Base-by-base conservation (phyloP, 2,113 vertebrate species). In the Columba janthina region DNA sequence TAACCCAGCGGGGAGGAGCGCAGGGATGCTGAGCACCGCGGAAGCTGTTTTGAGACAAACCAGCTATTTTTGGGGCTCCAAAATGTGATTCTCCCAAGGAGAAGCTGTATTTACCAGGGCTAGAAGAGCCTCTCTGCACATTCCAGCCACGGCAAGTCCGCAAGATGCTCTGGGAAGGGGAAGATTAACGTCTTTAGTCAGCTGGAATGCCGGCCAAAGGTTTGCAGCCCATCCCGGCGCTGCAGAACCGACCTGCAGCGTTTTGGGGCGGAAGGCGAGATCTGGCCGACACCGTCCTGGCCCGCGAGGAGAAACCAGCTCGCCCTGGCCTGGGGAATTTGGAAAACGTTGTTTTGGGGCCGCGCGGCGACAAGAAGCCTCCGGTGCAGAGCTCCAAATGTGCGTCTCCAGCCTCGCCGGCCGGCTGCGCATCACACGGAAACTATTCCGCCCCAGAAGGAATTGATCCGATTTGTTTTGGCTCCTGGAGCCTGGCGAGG, bases 241-340 rank as follows among this genome's bases (percentile, higher is more conserved):
- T 16, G 32, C 61, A 62, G 91, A 85, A 34, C 74, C 5, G 16
- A 76, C 70, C 58, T 83, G 73, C 82, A 90, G 69, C 26, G 25
- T 93, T 66, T 46, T 70, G 74, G 77, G 75, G 42, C 85, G 78
- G n/a, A 78, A 50, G 73, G 66, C 64, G 71, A 91, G 46, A 15
- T 2, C 16, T 44, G 6, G 53, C 46, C 18, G 32, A 76, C 40
- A 40, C 34, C 18, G 1, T 40, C 65, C 66, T 26, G 73, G 84
- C 73, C 38, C 50, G 65, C 57, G 69, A 57, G 79, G 64, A 53
- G 48, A 95, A 96, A 88, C 60, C 64, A 70, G 85, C 77, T 94
- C 93, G 73, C 26, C 89, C 74, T 94, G 87, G 89, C 71, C 56
- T 62, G 1, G 5, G 85, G 38, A 94, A 89, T 25, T 65, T 15